phyloP scores from a whole-genome alignment of 2,113 vertebrate species.

The Tragelaphus buxtoni region DNA sequence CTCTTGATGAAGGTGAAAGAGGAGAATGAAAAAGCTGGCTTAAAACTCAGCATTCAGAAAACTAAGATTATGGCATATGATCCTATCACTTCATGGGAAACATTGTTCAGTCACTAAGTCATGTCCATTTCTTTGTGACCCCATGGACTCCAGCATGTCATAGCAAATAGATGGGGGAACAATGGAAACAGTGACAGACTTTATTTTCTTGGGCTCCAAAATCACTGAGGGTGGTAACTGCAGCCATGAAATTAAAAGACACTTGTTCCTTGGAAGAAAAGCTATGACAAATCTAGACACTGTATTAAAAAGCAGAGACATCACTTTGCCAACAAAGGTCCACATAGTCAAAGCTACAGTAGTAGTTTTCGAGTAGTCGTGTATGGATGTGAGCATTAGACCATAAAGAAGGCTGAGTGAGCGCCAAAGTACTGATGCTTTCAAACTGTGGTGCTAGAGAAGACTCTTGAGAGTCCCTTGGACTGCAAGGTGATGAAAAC shows the following conservation, averaged over 20 bases:
- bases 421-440: neutral
- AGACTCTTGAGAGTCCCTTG: neutral
- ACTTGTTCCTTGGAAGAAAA: neutral
- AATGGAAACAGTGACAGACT: neutral
- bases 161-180: neutral
- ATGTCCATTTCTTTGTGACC: neutral
- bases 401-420: neutral
- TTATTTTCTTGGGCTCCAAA: neutral
- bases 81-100: neutral
- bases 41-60: neutral
- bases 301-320: neutral
- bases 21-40: neutral
- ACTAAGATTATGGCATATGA: neutral
- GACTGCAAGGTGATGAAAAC: neutral
- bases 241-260: neutral
- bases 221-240: neutral
- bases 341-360: neutral
- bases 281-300: neutral
- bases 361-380: neutral
- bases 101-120: neutral
- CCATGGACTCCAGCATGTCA: neutral
- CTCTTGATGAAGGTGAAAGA: neutral
- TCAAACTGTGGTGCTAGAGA: neutral
- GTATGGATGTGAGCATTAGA: neutral
- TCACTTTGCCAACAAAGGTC: neutral